Evolutionary conservation across 1,140 invertebrate genomes (phyloP), one percentile per base, ranked within the genome.

Genomic region (Drosophila mauritiana): DNA sequence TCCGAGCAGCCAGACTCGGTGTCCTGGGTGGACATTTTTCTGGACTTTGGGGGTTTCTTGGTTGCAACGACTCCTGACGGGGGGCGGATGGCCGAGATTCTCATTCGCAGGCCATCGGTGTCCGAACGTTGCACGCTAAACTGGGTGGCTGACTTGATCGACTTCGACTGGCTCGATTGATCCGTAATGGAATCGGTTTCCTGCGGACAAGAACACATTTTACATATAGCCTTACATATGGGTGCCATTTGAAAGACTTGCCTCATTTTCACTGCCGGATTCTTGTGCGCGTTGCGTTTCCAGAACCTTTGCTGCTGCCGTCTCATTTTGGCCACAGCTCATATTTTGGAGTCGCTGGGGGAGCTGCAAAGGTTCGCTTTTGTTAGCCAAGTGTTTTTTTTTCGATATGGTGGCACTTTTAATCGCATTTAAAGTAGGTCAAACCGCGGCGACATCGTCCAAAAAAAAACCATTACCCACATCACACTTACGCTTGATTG

Each of bases 271-370:
- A 83, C 88, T 85, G 81, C 67, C 73, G 73, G 86, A 90, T 76
- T 91, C 86, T 79, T 85, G 75, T 80, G 74, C 70, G 62, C 72
- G 78, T 82, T 91, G 82, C 73, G 88, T 75, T 76, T 81, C 90
- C 90, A 88, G 78, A 78, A 90, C 86, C 80, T 90, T 91, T 76
- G 83, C 80, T 91, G 84, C 80, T 91, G 74, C 73, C 80, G 81
- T 68, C 88, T 90, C 90, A 91, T 91, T 79, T 82, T 91, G 91
- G 76, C 75, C 78, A 91, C 89, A 91, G 90, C 63, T 91, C 90
- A 91, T 91, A 89, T 89, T 91, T 91, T 73, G 76, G 63, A 64
- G 67, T 58, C 77, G 58, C 83, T 82, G 54, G 49, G 17, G 42
- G 65, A 68, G 36, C 43, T 67, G 69, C 46, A 81, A 78, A 64